Percentiles rank a stretch among this genome's conserved stretches.
Evolutionary conservation across 2,113 vertebrate genomes (phyloP).

Genomic region (Alethe castanea): DNA sequence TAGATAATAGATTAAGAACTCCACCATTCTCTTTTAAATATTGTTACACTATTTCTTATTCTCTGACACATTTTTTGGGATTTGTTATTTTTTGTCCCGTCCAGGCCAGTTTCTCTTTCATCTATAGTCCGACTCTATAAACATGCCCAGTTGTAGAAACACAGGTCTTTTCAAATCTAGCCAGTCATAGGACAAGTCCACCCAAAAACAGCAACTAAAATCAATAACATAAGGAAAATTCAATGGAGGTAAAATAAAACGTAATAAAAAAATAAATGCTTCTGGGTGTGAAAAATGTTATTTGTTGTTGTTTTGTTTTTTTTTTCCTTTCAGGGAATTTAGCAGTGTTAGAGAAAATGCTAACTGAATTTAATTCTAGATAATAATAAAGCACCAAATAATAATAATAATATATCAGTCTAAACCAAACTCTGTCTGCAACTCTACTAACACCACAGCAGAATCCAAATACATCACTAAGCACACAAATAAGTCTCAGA

Average conservation of each 20-base stretch:
- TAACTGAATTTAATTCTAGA: neutral
- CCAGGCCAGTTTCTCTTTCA: neutral
- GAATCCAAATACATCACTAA: neutral
- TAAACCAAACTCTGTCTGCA: neutral
- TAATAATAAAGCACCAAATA: neutral
- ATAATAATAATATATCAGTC: neutral
- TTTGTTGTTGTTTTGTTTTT: neutral
- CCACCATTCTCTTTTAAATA: neutral
- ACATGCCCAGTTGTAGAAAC: neutral
- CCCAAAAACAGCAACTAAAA: fast-evolving
- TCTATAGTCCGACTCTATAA: neutral
- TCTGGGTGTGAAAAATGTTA: neutral
- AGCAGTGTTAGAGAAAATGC: neutral
- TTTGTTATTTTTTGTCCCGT: neutral
- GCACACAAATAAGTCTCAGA: neutral
- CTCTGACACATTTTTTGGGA: neutral
- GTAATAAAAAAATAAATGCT: neutral
- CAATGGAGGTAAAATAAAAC: neutral
- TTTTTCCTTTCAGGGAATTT: neutral
- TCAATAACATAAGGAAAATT: neutral
- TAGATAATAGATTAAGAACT: neutral
- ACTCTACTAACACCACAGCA: neutral
- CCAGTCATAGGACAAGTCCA: neutral
- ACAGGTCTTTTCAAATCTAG: neutral
- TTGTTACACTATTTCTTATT: neutral